Conservation (phyloP, 2,888 invertebrate species). For the Molanna angustata region DNA sequence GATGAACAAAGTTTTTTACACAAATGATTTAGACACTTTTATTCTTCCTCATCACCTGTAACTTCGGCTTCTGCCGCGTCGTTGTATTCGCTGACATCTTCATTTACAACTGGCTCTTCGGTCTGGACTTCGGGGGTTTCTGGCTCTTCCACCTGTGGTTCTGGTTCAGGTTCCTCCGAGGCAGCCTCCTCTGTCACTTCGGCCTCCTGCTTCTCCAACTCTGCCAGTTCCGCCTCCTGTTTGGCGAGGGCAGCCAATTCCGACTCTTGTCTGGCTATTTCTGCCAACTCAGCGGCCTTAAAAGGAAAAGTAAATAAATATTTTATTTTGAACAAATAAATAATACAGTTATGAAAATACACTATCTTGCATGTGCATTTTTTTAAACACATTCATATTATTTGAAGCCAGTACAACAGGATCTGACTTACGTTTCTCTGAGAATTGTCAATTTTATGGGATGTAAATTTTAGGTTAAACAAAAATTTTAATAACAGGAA, state of each 20-base stretch:
- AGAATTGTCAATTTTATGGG: too few relatives aligned
- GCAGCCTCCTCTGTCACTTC: slow-evolving; percentile 37
- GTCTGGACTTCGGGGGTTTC: slow-evolving; percentile 42
- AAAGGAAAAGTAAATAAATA: slow-evolving; percentile 30
- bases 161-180: slow-evolving; percentile 35
- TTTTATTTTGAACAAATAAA: neutral
- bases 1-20: slow-evolving; percentile 14
- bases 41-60: slow-evolving; percentile 48
- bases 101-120: slow-evolving; percentile 39
- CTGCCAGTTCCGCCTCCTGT: slow-evolving; percentile 49
- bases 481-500: too few relatives aligned
- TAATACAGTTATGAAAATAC: too few relatives aligned
- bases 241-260: slow-evolving; percentile 59
- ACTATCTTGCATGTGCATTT: too few relatives aligned
- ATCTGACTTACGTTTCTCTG: too few relatives aligned
- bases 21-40: slow-evolving; percentile 2
- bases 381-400: too few relatives aligned
- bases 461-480: too few relatives aligned
- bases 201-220: slow-evolving; percentile 38
- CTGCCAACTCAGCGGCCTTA: slow-evolving; percentile 66
- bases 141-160: slow-evolving; percentile 52
- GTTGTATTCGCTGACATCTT: slow-evolving; percentile 50
- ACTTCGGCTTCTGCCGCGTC: slow-evolving; percentile 48
- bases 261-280: slow-evolving; percentile 60
- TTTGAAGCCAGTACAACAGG: too few relatives aligned